Evolutionary conservation across 2,888 invertebrate species (phyloP), one percentile per base, ranked within the genome.

Genomic region (Drosophila maculinotata): DNA sequence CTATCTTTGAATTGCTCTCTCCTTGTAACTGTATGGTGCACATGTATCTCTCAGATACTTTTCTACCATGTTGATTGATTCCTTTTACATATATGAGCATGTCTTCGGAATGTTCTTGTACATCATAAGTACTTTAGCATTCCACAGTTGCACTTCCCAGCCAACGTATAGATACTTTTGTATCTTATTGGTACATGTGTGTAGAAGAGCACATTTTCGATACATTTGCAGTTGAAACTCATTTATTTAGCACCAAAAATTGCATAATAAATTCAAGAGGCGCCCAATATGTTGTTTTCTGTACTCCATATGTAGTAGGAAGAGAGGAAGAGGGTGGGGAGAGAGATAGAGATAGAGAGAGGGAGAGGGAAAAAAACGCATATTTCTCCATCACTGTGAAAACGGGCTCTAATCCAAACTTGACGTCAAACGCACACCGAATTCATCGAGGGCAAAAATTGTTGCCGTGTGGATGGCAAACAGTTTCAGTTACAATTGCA

Each of bases 401-500:
- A 68, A 26, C 41, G 26, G 33, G 14, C 25, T 63, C 64, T 69
- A 70, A 69, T 54, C 41, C 51, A 47, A 47, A 66, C 36, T 38
- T 25, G 31, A 66, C 33, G 66, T 67, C 67, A 42, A 23, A 9
- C 39, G 52, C 58, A 67, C 17, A 30, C 12, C 33, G 36, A 67
- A 42, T 30, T 62, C 49, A 47, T 38, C n/a, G 15, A 14, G 23
- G 25, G 14, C 14, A 23, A 17, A 41, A 56, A 54, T 42, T 41
- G 54, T 47, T 68, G 33, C 53, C 54, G 41, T 38, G 26, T 49
- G 42, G 39, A 23, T 42, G 39, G 25, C 17, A 26, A 20, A 35
- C 54, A 53, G 54, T 64, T 64, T 54, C 57, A 53, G 58, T 57
- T 65, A 39, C 62, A 77, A 68, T 68, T 66, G 60, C 65, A 60